Evolutionary conservation across 2,888 invertebrate genomes (phyloP).

Genomic region (Tigriopus californicus): DNA sequence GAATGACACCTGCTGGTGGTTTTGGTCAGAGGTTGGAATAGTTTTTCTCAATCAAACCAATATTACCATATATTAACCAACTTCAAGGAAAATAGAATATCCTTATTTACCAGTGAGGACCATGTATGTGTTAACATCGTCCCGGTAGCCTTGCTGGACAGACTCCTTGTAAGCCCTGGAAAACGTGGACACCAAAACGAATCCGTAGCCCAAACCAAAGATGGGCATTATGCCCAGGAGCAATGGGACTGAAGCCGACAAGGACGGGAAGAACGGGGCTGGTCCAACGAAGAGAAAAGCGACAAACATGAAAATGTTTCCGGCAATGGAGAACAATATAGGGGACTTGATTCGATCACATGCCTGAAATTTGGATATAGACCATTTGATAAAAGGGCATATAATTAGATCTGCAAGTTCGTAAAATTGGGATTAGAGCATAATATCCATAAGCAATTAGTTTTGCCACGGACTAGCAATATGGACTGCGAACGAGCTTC

Average conservation of each 20-base stretch:
- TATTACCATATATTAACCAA: too few species aligned
- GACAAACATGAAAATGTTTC: neutral
- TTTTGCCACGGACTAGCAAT: too few species aligned
- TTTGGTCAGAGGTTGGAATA: too few species aligned
- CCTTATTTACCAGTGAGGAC: neutral
- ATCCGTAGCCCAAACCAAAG: neutral
- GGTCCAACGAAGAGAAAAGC: neutral
- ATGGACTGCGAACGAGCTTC: too few species aligned
- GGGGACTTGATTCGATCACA: slow-evolving; percentile 1
- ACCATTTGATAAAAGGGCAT: too few species aligned
- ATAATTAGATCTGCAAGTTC: too few species aligned
- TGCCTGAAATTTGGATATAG: too few species aligned
- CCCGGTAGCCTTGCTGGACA: neutral
- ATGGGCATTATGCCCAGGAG: neutral
- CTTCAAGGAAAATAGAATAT: too few species aligned
- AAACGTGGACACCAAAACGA: neutral
- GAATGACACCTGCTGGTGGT: too few species aligned
- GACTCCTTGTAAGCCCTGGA: neutral
- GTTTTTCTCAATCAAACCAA: too few species aligned
- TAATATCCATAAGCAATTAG: too few species aligned
- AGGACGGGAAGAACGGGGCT: neutral
- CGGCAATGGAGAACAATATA: neutral
- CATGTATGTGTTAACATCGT: neutral
- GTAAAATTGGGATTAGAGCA: too few species aligned
- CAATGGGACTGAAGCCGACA: neutral